These are phyloP conservation scores for Drosophila demipolita DNA, from an alignment of 2,888 invertebrate species.

Conservation along the genomic window DNA sequence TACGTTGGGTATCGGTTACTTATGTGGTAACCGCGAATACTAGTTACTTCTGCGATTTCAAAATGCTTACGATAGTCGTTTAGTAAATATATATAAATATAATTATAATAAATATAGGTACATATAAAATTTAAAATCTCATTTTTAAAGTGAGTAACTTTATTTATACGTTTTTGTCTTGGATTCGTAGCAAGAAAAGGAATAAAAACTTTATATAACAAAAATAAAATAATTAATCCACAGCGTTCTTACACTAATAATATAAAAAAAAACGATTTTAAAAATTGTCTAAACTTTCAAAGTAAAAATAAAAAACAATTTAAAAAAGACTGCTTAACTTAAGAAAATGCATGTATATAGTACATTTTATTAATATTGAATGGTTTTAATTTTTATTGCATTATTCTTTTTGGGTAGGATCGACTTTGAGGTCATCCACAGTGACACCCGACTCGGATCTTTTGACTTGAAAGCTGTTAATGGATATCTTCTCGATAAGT, in stretches of 20 bases:
- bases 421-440: conserved; percentile 30
- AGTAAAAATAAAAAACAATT: neutral
- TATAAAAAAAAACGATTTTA: neutral
- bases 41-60: conserved; percentile 3
- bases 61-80: conserved; percentile 10
- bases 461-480: conserved; percentile 63
- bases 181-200: neutral
- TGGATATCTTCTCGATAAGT: conserved; percentile 46
- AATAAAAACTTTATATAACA: neutral
- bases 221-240: neutral
- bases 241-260: neutral
- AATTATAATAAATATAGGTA: no score
- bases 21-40: conserved; percentile 8
- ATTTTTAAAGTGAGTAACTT: neutral
- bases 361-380: conserved; percentile 1
- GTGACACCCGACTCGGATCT: conserved; percentile 43
- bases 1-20: conserved; percentile 49
- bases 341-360: neutral
- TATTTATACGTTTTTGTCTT: neutral
- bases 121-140: neutral
- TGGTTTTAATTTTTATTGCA: neutral
- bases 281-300: neutral
- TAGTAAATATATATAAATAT: no score
- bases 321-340: neutral
- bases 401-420: neutral